phyloP scores from a whole-genome alignment of 2,113 vertebrate genomes.

The Tragelaphus imberbis region DNA sequence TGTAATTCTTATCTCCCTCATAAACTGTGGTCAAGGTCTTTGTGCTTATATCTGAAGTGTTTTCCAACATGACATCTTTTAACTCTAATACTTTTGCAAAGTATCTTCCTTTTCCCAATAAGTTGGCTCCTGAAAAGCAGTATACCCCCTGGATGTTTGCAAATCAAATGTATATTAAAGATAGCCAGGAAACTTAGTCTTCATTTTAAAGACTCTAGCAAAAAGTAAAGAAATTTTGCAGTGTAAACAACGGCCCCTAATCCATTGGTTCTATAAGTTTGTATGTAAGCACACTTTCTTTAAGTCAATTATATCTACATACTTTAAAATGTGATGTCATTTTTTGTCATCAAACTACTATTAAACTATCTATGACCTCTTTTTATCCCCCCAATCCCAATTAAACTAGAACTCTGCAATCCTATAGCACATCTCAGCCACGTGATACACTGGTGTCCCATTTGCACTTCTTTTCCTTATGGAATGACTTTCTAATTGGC shows the following conservation, averaged over 20 bases:
- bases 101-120: neutral
- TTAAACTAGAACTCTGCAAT: neutral
- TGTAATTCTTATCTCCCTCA: neutral
- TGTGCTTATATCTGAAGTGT: neutral
- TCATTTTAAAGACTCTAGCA: neutral
- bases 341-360: neutral
- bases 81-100: neutral
- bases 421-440: conserved; percentile 14
- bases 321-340: neutral
- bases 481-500: conserved; percentile 49
- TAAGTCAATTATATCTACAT: neutral
- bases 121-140: neutral
- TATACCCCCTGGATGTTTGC: neutral
- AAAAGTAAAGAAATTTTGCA: neutral
- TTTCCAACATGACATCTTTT: neutral
- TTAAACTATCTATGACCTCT: neutral
- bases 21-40: neutral
- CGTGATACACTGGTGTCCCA: neutral
- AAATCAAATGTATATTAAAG: conserved; percentile 10
- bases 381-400: neutral
- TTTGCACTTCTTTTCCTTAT: conserved; percentile 34
- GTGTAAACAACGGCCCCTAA: neutral
- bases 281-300: neutral
- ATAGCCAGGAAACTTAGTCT: neutral
- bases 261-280: neutral